Base-by-base conservation (phyloP, 2,113 vertebrate species). In the Urocitellus parryii region DNA sequence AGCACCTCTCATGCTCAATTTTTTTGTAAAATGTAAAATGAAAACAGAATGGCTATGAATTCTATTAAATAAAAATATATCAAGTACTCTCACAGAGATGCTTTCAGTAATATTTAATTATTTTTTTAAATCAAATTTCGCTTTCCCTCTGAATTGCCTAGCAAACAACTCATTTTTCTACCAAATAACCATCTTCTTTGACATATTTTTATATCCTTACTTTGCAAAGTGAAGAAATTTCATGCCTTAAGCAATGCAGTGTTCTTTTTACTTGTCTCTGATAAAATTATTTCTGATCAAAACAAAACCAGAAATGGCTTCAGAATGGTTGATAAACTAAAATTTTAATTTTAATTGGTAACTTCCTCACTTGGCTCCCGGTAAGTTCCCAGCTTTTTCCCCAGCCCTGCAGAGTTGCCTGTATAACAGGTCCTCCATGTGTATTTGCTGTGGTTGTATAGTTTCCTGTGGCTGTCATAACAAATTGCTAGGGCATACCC, bases 241-340 rank as follows among this genome's bases (percentile, higher is more conserved):
- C 12, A n/a, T 73, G 48, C 34, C 63, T 85, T 78, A 89, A 48
- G 53, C 88, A 95, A 67, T 51, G 56, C 8, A 27, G 42, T 68
- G 4, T 85, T 86, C 29, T 89, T 84, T 77, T 18, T 88, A 77
- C 32, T 87, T 86, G 39, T 34, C 25, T 79, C 45, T 89, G 61
- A 73, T 63, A 83, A 89, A 90, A 92, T 34, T 20, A 87, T 56
- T 91, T 86, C 63, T 79, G 74, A 86, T 93, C 34, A 45, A 72
- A 63, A 45, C 25, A 78, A 90, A 78, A 42, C 76, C 58, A 61
- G 90, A 91, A 82, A 79, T 51, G 65, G 63, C 58, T 76, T 32
- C 76, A 94, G 29, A 72, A 67, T 72, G 6, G n/a, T 32, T 42
- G 61, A 81, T 82, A 78, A 63, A 72, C 29, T 86, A 88, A 51